Evolutionary conservation across 2,888 invertebrate genomes (phyloP).

Genomic region (Aleiodes leptofemur): DNA sequence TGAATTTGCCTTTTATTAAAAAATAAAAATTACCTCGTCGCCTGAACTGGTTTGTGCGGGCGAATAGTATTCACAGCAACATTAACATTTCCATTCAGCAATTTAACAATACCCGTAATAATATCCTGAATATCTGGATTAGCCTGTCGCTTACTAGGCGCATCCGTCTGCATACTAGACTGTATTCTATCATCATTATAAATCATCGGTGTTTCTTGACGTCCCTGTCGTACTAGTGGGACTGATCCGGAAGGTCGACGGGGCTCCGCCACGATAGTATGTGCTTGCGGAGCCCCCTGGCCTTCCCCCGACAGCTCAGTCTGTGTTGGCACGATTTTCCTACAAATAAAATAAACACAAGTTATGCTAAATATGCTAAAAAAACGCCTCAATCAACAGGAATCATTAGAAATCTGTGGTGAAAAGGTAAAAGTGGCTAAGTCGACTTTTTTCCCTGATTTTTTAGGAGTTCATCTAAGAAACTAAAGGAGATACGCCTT

Average conservation of each 20-base stretch:
- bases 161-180: conserved; percentile 61
- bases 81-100: conserved; percentile 92
- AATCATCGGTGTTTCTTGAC: conserved; percentile 70
- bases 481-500: no score
- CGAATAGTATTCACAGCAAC: conserved; percentile 86
- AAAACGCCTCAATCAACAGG: neutral
- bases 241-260: conserved; percentile 76
- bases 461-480: no score
- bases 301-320: conserved; percentile 82
- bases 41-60: conserved; percentile 80
- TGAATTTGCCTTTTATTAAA: neutral
- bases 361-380: neutral
- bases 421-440: no score
- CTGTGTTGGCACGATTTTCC: conserved; percentile 65
- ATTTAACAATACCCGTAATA: conserved; percentile 91
- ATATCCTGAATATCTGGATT: conserved; percentile 92
- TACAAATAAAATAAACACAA: conserved; percentile 34
- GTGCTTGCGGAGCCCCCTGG: conserved; percentile 84
- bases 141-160: conserved; percentile 75
- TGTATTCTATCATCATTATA: conserved; percentile 69
- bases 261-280: conserved; percentile 83
- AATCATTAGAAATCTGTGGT: neutral
- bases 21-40: conserved; percentile 65
- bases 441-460: no score
- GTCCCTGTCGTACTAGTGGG: conserved; percentile 65